These are phyloP conservation scores for Meganola albula DNA, from an alignment of 2,888 invertebrate genomes.

Conservation along the genomic window DNA sequence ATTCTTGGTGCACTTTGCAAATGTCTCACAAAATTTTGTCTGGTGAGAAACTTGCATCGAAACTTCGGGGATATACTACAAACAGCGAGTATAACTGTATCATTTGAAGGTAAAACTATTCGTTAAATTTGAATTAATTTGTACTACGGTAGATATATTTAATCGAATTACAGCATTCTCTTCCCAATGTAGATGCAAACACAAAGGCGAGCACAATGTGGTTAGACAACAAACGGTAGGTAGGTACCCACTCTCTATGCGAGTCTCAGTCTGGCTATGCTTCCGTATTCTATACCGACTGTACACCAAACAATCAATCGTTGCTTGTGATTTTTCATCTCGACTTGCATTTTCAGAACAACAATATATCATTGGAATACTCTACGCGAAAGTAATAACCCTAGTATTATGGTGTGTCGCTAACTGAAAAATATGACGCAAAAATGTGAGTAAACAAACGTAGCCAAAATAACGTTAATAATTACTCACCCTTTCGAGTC, in stretches of 20 bases:
- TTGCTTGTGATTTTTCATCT: conserved; percentile 72
- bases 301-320: conserved; percentile 51
- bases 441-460: conserved; percentile 66
- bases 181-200: too few relatives aligned
- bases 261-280: conserved; percentile 6
- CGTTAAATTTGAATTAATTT: too few relatives aligned
- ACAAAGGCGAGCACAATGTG: too few relatives aligned
- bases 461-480: conserved; percentile 69
- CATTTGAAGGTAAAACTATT: too few relatives aligned
- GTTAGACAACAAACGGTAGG: too few relatives aligned
- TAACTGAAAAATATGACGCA: conserved; percentile 57
- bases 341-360: conserved; percentile 75
- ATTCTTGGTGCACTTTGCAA: conserved; percentile 45
- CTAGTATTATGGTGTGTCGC: conserved; percentile 57
- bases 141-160: neutral
- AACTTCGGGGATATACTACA: conserved; percentile 33
- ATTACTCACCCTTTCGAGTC: conserved; percentile 71
- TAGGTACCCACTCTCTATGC: conserved; percentile 15
- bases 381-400: conserved; percentile 63
- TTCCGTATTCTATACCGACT: conserved; percentile 33
- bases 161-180: too few relatives aligned
- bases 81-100: conserved; percentile 22
- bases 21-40: conserved; percentile 50
- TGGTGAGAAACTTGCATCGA: conserved; percentile 35
- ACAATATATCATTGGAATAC: conserved; percentile 71